Conservation (phyloP, 2,797 vertebrate species). For the Kryptolebias ocellatus region DNA sequence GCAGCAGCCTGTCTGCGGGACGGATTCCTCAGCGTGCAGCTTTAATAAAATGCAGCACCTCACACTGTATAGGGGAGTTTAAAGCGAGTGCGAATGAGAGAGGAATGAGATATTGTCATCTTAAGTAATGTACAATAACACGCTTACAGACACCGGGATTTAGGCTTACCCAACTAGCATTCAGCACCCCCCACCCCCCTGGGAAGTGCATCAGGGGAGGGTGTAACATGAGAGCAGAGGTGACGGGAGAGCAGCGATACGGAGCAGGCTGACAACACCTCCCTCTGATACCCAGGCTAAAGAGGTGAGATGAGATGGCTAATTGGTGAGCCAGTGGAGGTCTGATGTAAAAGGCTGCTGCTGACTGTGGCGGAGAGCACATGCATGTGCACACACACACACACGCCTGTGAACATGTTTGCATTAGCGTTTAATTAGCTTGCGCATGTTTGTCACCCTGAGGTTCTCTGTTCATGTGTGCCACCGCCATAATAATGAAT, state of each 20-base stretch:
- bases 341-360: constrained; percentile 49
- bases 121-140: constrained; percentile 63
- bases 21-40: constrained; percentile 28
- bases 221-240: constrained; percentile 65
- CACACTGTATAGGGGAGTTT: constrained; percentile 30
- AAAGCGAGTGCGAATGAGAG: constrained; percentile 27
- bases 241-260: constrained; percentile 53
- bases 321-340: constrained; percentile 58
- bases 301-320: constrained; percentile 56
- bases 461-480: constrained; percentile 64
- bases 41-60: constrained; percentile 45
- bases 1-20: constrained; percentile 52
- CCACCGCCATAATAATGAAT: constrained; percentile 67
- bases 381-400: constrained; percentile 2
- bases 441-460: constrained; percentile 52
- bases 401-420: constrained; percentile 43
- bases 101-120: constrained; percentile 54
- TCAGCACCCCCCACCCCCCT: constrained; percentile 36
- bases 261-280: constrained; percentile 64
- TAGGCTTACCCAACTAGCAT: constrained; percentile 60
- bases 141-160: constrained; percentile 50
- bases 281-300: constrained; percentile 61
- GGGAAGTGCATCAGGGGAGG: constrained; percentile 62
- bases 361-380: constrained; percentile 7
- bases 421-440: constrained; percentile 65